Evolutionary conservation across 1,140 invertebrate species (phyloP).

Genomic region (Cardiocondyla obscurior): DNA sequence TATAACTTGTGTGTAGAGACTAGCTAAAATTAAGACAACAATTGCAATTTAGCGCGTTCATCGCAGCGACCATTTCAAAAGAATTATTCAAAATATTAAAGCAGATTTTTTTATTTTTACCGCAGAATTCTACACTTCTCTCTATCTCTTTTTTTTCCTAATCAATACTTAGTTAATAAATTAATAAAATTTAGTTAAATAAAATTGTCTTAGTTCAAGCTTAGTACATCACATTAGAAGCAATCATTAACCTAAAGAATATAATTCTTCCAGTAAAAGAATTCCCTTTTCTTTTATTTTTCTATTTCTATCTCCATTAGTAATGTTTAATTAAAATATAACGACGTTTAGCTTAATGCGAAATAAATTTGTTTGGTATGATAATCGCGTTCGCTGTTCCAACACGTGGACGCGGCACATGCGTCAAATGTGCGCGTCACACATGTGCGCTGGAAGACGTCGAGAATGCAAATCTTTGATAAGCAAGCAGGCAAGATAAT

Average conservation of each 20-base stretch:
- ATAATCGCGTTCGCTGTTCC: background rate
- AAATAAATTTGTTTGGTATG: background rate
- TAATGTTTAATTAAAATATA: background rate
- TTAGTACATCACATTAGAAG: background rate
- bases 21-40: background rate
- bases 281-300: background rate
- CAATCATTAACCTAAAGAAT: background rate
- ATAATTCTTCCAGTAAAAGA: background rate
- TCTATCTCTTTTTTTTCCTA: background rate
- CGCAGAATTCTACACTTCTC: background rate
- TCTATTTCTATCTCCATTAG: background rate
- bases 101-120: background rate
- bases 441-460: background rate
- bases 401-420: background rate
- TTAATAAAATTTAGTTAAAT: background rate
- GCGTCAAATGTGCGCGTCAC: background rate
- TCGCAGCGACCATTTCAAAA: background rate
- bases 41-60: background rate
- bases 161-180: background rate
- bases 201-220: background rate
- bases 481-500: constrained; percentile 19
- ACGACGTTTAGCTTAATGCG: background rate
- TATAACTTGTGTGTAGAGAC: background rate
- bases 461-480: constrained; percentile 23
- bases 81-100: background rate